Evolutionary conservation across 2,113 vertebrate genomes (phyloP).

Genomic region (Reinhardtius hippoglossoides): DNA sequence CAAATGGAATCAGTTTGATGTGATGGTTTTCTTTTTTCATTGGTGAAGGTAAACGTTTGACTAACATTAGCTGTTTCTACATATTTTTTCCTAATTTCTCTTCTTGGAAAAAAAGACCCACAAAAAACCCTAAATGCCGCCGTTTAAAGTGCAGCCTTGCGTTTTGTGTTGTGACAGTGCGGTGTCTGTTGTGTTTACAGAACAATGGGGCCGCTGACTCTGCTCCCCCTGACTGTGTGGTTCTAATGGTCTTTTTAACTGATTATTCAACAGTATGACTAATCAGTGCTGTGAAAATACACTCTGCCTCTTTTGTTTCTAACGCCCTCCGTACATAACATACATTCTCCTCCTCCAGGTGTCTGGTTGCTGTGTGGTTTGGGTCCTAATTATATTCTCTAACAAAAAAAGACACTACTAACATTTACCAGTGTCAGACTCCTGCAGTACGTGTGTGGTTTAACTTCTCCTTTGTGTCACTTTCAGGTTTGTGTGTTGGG

Average conservation of each 20-base stretch:
- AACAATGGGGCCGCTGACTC: conserved; percentile 58
- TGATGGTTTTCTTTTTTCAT: conserved; percentile 4
- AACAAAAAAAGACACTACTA: conserved; percentile 27
- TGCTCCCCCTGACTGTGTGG: conserved; percentile 42
- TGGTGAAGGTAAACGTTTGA: background rate
- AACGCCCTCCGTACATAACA: conserved; percentile 5
- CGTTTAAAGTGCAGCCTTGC: conserved; percentile 32
- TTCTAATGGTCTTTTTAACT: conserved; percentile 39
- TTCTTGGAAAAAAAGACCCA: background rate
- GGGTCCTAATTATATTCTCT: conserved; percentile 27
- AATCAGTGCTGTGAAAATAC: conserved; percentile 38
- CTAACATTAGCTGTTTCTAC: conserved; percentile 5
- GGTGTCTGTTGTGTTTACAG: conserved; percentile 30
- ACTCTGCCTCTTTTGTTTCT: conserved; percentile 23
- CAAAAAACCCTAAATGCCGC: background rate
- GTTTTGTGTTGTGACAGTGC: conserved; percentile 47
- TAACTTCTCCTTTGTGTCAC: conserved; percentile 12
- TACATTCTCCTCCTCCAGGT: conserved; percentile 46
- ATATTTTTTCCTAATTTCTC: background rate
- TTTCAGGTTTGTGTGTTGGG: conserved; percentile 37
- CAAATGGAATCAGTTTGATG: background rate
- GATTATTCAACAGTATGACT: conserved; percentile 40
- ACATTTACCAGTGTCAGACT: conserved; percentile 23
- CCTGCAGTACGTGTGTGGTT: background rate
- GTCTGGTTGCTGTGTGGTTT: conserved; percentile 50